Base-by-base conservation (phyloP, 1,140 invertebrate species). In the Ectropis grisescens region DNA sequence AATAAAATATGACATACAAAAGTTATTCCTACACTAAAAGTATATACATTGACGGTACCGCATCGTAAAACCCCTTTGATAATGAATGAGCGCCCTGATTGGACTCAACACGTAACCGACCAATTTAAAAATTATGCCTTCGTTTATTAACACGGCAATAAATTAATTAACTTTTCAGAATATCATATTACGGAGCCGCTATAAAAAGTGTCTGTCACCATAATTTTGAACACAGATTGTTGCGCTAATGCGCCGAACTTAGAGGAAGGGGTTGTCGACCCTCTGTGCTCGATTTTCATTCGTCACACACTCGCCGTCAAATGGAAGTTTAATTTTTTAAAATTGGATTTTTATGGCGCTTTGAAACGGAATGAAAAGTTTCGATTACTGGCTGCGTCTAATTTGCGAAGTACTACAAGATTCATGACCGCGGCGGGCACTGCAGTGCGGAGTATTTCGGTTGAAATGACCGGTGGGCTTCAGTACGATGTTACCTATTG, bases 321-420 rank as follows among this genome's bases (percentile, higher is more conserved):
- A 70, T 66, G 65, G 58, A 62, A 61, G 46, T 72, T 74, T 67
- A 76, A 74, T 66, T 64, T 72, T 69, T 76, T 68, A 58, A 76
- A 74, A 74, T 74, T 74, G 71, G 59, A 64, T 58, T 67, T 74
- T 74, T 76, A 74, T 71, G 62, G 52, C 61, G 40, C 52, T 56
- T 57, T 55, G 46, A 45, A 61, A 59, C 37, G 57, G 51, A 60
- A 53, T 50, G 41, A 53, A 59, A 50, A 31, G 45, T 56, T n/a
- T n/a, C n/a, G n/a, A n/a, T n/a, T n/a, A n/a, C n/a, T n/a, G n/a
- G n/a, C n/a, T n/a, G n/a, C n/a, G n/a, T n/a, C n/a, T n/a, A n/a
- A n/a, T n/a, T n/a, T n/a, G n/a, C n/a, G n/a, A n/a, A n/a, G n/a
- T n/a, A n/a, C n/a, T n/a, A n/a, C n/a, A n/a, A n/a, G n/a, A n/a